Evolutionary conservation across 2,888 invertebrate species (phyloP).

Genomic region (Phyllotreta striolata): DNA sequence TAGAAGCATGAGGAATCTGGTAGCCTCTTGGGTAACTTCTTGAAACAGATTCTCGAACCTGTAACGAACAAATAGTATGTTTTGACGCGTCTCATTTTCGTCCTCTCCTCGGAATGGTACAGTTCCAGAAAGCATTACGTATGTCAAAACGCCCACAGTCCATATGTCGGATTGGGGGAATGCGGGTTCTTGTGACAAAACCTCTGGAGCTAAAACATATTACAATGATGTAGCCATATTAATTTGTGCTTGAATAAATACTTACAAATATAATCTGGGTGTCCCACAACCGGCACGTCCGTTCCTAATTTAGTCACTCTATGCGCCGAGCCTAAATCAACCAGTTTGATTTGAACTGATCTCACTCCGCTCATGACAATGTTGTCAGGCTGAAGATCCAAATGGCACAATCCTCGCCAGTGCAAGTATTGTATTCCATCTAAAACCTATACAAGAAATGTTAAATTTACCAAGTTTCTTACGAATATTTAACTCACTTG

Average conservation of each 20-base stretch:
- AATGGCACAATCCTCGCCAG: slow-evolving; percentile 89
- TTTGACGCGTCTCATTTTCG: slow-evolving; percentile 86
- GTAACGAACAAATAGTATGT: slow-evolving; percentile 90
- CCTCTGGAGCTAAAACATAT: slow-evolving; percentile 78
- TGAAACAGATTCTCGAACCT: slow-evolving; percentile 94
- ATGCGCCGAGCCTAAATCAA: slow-evolving; percentile 91
- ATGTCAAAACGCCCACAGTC: slow-evolving; percentile 92
- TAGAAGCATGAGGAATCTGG: slow-evolving; percentile 92
- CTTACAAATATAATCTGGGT: slow-evolving; percentile 77
- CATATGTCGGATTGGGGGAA: slow-evolving; percentile 94
- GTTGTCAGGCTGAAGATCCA: slow-evolving; percentile 94
- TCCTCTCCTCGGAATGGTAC: slow-evolving; percentile 89
- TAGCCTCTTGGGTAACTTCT: slow-evolving; percentile 92
- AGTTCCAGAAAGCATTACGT: slow-evolving; percentile 90
- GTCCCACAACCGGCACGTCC: slow-evolving; percentile 73
- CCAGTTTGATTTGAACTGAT: slow-evolving; percentile 86
- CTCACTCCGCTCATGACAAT: slow-evolving; percentile 89
- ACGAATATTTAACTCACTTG: slow-evolving; percentile 65
- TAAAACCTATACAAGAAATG: slow-evolving; percentile 64
- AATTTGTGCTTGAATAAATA: slow-evolving; percentile 24
- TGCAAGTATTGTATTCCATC: slow-evolving; percentile 95
- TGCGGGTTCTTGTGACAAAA: slow-evolving; percentile 85
- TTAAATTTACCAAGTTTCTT: not conserved
- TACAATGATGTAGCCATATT: not conserved
- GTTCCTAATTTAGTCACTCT: slow-evolving; percentile 82